Base-by-base conservation (phyloP, 2,888 invertebrate genomes). In the Ametastegia equiseti region DNA sequence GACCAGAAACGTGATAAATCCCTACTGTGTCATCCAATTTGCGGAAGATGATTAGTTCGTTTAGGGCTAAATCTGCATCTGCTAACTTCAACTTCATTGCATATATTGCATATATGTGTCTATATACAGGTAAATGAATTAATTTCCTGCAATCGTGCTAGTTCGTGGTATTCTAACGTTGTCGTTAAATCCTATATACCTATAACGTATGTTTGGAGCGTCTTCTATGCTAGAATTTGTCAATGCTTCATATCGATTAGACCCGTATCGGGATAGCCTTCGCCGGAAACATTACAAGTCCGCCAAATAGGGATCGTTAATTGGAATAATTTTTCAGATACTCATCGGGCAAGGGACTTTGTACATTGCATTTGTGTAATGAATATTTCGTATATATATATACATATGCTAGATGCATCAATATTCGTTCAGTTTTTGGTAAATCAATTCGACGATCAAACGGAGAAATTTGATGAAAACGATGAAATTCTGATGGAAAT, bases 271-370 rank as follows among this genome's bases (percentile, higher is more conserved):
- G 19, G 23, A 67, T 33, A 39, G 65, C 65, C 65, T 67, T 39
- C 39, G 27, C 39, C 39, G 65, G 65, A 67, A 67, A 39, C 65
- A 67, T 67, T 39, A 39, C 65, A 67, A 67, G 65, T 67, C 65
- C 65, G 65, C n/a, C 65, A 39, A 39, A 39, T 67, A 13, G 65
- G 39, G 36, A 39, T 39, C n/a, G 36, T 36, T 67, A 39, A 36
- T 67, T 39, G 65, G 65, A 39, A 67, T 30, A 30, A 67, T 67
- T 67, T 67, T 19, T 36, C 27, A 19, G 36, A 19, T 39, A 67
- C 39, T 39, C 39, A 19, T 39, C 9, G 7, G 4, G 1, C 33
- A 1, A 0, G 33, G 13, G 33, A 27, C 19, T 33, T 65, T 0
- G 33, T 65, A 6, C 7, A 11, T 65, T 36, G n/a, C n/a, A 65